A percentile compares a stretch with the other conserved stretches of the same genome.
Conservation (phyloP, 2,113 vertebrate genomes). For the Chamaetylas fuelleborni region DNA sequence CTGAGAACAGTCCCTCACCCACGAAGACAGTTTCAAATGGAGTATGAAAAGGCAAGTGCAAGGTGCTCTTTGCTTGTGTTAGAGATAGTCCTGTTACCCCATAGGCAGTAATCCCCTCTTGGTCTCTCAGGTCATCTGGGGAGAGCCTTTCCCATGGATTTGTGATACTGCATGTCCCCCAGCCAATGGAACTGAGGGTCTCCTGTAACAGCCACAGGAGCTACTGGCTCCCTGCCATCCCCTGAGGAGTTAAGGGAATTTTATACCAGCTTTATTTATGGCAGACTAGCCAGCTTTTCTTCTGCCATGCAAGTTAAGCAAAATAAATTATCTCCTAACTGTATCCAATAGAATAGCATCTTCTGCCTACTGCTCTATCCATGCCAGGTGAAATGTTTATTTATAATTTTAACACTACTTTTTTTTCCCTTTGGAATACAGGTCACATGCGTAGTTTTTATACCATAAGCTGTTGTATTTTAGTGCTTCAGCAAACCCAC, state of each 20-base stretch:
- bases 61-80: not conserved
- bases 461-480: not conserved
- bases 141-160: not conserved
- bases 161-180: not conserved
- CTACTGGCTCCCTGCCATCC: not conserved
- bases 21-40: not conserved
- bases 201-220: not conserved
- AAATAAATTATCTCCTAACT: not conserved
- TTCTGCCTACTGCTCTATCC: not conserved
- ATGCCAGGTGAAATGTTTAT: not conserved
- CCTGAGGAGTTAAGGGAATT: not conserved
- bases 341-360: not conserved
- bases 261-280: not conserved
- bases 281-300: not conserved
- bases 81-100: not conserved
- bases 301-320: not conserved
- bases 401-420: not conserved
- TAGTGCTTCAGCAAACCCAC: not conserved
- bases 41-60: not conserved
- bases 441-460: not conserved
- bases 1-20: not conserved
- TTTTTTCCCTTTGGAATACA: not conserved
- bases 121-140: not conserved
- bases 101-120: not conserved
- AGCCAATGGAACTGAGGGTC: not conserved